Conservation (phyloP, 2,888 invertebrate species). For the Amblyjoppa fuscipennis region DNA sequence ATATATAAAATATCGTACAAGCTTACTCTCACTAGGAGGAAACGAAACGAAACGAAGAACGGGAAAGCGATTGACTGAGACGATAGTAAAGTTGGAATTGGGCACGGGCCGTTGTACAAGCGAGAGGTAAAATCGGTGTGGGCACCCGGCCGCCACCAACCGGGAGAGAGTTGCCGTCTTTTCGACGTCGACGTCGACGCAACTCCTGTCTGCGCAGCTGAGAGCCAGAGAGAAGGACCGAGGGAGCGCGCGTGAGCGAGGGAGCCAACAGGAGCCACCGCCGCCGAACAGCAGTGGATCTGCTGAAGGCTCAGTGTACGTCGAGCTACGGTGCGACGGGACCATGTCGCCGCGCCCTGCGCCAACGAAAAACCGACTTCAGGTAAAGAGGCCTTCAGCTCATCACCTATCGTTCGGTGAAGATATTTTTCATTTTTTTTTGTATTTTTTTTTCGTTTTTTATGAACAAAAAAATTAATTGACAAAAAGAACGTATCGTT, state of each 20-base stretch:
- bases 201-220: constrained; percentile 80
- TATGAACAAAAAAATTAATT: background rate
- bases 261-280: constrained; percentile 53
- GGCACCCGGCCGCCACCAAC: constrained; percentile 29
- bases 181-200: constrained; percentile 84
- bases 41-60: background rate
- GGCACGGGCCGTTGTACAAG: constrained; percentile 33
- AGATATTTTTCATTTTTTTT: background rate
- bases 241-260: constrained; percentile 49
- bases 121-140: constrained; percentile 48
- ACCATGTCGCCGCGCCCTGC: constrained; percentile 84
- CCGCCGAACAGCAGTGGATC: constrained; percentile 55
- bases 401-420: constrained; percentile 1
- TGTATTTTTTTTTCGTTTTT: background rate
- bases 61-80: constrained; percentile 16
- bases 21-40: background rate
- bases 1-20: background rate
- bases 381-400: constrained; percentile 75
- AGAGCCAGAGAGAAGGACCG: constrained; percentile 42
- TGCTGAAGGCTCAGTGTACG: constrained; percentile 81
- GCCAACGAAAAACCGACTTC: constrained; percentile 80
- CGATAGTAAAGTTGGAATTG: constrained; percentile 8
- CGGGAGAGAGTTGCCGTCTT: constrained; percentile 77
- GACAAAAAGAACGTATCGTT: background rate
- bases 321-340: constrained; percentile 84